Conservation (phyloP, 2,797 vertebrate species). For the Protosalanx chinensis region DNA sequence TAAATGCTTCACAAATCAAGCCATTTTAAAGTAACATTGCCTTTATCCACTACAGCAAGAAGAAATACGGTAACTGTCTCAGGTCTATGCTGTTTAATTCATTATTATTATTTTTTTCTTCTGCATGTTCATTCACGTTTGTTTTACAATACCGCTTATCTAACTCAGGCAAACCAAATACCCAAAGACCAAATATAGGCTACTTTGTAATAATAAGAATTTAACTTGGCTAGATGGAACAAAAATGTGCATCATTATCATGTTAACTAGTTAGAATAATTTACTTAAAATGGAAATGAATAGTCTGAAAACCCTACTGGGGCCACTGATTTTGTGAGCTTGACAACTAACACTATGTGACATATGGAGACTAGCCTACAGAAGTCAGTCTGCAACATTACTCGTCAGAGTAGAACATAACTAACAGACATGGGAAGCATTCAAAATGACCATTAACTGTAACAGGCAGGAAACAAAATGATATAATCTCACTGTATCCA, state of each 20-base stretch:
- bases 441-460: conserved; percentile 63
- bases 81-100: background rate
- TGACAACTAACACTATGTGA: conserved; percentile 64
- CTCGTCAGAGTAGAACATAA: conserved; percentile 57
- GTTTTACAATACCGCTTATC: background rate
- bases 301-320: too few relatives aligned
- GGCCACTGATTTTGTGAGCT: conserved; percentile 43
- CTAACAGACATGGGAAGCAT: conserved; percentile 63
- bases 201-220: too few relatives aligned
- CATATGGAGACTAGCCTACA: conserved; percentile 47
- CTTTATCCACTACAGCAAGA: too few relatives aligned
- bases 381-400: conserved; percentile 50
- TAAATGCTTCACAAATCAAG: too few relatives aligned
- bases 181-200: too few relatives aligned
- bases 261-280: too few relatives aligned
- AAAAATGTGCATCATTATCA: too few relatives aligned
- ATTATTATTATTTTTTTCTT: background rate
- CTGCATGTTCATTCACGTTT: background rate
- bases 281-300: too few relatives aligned
- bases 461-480: conserved; percentile 70
- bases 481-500: conserved; percentile 61
- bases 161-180: too few relatives aligned
- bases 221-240: too few relatives aligned
- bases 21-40: too few relatives aligned
- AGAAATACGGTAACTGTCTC: too few relatives aligned